Evolutionary conservation across 2,797 vertebrate genomes (phyloP), one percentile per base, ranked within the genome.

Genomic region (Arrhamphus sclerolepis): DNA sequence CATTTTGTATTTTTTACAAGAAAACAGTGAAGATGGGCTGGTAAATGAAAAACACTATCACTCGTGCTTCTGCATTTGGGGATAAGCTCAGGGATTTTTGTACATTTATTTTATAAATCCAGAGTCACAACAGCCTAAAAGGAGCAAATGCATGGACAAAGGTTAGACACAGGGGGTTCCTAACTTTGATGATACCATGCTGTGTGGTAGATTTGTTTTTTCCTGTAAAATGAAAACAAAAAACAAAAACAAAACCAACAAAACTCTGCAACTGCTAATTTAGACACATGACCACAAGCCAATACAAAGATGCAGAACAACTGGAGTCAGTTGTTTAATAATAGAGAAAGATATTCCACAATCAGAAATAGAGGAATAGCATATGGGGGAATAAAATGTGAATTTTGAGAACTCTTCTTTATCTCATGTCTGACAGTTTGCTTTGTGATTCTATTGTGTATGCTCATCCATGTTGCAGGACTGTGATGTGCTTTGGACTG

Each of bases 401-500:
- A 14, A 38, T 38, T 16, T 11, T 4, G 13, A 38, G 34, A 38
- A 38, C 20, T 63, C 19, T 22, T 11, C 9, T 50, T 18, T 29
- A 6, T 34, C 9, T 14, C 7, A 16, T 59, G 31, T 24, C 14
- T 22, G 13, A 38, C 3, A 14, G 13, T 14, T 1, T 16, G 1
- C 34, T 44, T 31, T 56, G 24, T 56, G 31, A 58, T 20, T 64
- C 46, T 70, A 3, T 53, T 13, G 7, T 62, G 13, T 61, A 1
- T 66, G n/a, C 56, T n/a, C 10, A 26, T 72, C 39, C 40, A 1
- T 59, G 49, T 91, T 91, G 54, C 82, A 99, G 98, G 96, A 97
- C 86, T 95, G 94, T 31, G 97, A 99, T 70, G 94, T 97, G 18
- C 92, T 99, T 1, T 99, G 97, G 98, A 94, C 93, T 0, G 98